Conservation (phyloP, 2,113 vertebrate species). For the Abramis brama region DNA sequence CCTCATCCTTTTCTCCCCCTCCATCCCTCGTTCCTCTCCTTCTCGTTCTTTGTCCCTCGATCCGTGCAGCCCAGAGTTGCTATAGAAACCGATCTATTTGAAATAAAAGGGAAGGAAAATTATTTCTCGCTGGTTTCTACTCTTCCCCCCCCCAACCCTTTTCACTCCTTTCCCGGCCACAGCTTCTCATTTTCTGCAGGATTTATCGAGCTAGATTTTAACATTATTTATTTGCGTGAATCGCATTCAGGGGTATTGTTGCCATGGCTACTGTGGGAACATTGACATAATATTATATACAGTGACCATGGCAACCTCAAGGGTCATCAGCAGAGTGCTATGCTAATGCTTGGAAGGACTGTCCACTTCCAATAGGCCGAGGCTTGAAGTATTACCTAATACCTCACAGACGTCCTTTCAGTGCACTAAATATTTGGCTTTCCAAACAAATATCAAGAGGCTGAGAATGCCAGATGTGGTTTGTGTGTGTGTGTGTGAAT, state of each 20-base stretch:
- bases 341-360: constrained; percentile 70
- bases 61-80: constrained; percentile 60
- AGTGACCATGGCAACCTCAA: constrained; percentile 74
- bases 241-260: constrained; percentile 71
- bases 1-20: constrained; percentile 34
- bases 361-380: constrained; percentile 60
- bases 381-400: constrained; percentile 48
- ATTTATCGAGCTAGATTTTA: constrained; percentile 61
- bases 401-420: constrained; percentile 31
- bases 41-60: constrained; percentile 44
- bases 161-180: constrained; percentile 25
- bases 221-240: constrained; percentile 71
- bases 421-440: constrained; percentile 37
- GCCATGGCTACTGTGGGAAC: constrained; percentile 75
- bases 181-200: neutral
- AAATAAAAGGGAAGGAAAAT: constrained; percentile 59
- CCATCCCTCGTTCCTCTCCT: constrained; percentile 33
- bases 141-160: constrained; percentile 7
- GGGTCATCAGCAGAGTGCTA: constrained; percentile 72
- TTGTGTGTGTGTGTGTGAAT: neutral
- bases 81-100: constrained; percentile 69
- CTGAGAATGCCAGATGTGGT: constrained; percentile 24
- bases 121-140: constrained; percentile 44
- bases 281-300: constrained; percentile 77
- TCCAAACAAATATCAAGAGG: constrained; percentile 48